These are phyloP conservation scores for Philopedon plagiatum DNA, from an alignment of 2,888 invertebrate genomes.

Conservation along the genomic window DNA sequence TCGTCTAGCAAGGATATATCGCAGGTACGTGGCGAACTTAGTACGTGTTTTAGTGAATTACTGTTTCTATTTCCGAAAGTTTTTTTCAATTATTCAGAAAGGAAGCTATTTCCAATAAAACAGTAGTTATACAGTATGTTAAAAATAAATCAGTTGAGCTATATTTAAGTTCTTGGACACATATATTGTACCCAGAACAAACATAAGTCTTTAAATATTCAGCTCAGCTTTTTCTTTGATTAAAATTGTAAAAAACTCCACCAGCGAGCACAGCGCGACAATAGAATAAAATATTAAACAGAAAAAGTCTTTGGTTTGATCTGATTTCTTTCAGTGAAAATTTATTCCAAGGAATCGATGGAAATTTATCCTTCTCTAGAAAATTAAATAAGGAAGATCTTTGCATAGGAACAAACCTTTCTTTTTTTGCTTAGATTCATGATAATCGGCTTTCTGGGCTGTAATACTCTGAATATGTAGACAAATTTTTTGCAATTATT, in stretches of 20 bases:
- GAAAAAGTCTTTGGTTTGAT: background rate
- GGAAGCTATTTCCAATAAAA: too few species aligned
- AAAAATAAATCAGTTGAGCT: too few species aligned
- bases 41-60: too few species aligned
- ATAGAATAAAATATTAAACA: conserved; percentile 1
- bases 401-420: conserved; percentile 8
- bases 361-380: background rate
- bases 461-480: too few species aligned
- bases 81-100: too few species aligned
- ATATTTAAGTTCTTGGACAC: too few species aligned
- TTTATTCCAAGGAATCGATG: conserved; percentile 6
- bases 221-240: background rate
- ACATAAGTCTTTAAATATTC: background rate
- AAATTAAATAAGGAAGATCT: conserved; percentile 12
- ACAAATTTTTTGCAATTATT: too few species aligned
- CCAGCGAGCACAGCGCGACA: background rate
- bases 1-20: too few species aligned
- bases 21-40: too few species aligned
- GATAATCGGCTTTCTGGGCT: conserved; percentile 3
- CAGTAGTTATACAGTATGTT: too few species aligned
- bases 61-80: too few species aligned
- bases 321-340: background rate
- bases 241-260: background rate
- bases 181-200: too few species aligned
- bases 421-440: background rate